Evolutionary conservation across 2,797 vertebrate species (phyloP), one percentile per base, ranked within the genome.

Genomic region (Rhinatrema bivittatum): DNA sequence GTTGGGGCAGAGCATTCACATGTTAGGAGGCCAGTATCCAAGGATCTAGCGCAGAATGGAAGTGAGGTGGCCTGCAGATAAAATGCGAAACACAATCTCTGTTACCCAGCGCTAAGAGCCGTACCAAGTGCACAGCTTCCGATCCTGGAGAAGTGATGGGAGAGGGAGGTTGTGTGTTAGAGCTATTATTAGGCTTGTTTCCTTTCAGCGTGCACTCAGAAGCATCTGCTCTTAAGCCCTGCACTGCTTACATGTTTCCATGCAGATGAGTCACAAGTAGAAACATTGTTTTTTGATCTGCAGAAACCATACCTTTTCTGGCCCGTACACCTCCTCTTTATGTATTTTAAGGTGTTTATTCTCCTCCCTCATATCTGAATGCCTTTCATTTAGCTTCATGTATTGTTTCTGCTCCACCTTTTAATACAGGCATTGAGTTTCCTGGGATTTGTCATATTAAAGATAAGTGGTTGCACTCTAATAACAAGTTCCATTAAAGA

Each of bases 401-500:
- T 5, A 0, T 5, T 36, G 3, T 32, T 31, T n/a, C 7, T 31
- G 59, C n/a, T 19, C 26, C 20, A 10, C 18, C 12, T 34, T 54
- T 35, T n/a, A 44, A 9, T 11, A 3, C 16, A 27, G 10, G 11
- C 30, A n/a, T 32, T 35, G 56, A 16, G 17, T 10, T 39, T 39
- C n/a, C 19, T 17, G 36, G 31, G 29, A 35, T 46, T 39, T 33
- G 9, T 20, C 22, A 7, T 5, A 27, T 29, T 29, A 24, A 31
- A 46, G 11, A 18, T 27, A 59, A 56, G 16, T 29, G 14, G 20
- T 24, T 38, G 29, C 9, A 14, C 8, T 40, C 7, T 24, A 55
- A 43, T 55, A 39, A 40, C 18, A 47, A 42, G 2, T 11, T 39
- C 50, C 42, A 4, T 35, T 14, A 9, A 33, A 35, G 7, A 26